Percentiles rank a stretch among this genome's conserved stretches.
phyloP scores from a whole-genome alignment of 2,888 invertebrate genomes.

The Oscheius sp. region DNA sequence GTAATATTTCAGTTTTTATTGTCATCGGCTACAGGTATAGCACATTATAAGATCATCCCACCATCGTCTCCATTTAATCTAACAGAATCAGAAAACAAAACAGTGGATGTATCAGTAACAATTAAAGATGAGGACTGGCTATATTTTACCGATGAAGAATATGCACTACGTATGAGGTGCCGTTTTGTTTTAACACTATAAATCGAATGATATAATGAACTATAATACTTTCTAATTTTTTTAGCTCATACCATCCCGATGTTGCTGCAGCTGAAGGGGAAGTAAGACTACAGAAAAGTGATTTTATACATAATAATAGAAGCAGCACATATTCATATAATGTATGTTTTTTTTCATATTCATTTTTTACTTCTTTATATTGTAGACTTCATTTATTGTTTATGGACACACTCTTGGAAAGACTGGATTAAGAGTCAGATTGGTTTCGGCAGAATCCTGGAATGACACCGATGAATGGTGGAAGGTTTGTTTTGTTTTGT shows the following conservation, averaged over 20 bases:
- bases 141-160: not conserved
- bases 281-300: not conserved
- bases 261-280: not conserved
- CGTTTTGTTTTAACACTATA: too few species aligned
- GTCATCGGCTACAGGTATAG: slow-evolving; percentile 21
- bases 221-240: not conserved
- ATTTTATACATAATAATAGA: not conserved
- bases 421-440: slow-evolving; percentile 50
- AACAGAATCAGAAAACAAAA: slow-evolving; percentile 21
- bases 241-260: slow-evolving; percentile 30
- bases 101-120: slow-evolving; percentile 4
- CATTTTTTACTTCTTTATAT: not conserved
- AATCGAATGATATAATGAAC: too few species aligned
- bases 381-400: slow-evolving; percentile 52
- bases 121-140: slow-evolving; percentile 6
- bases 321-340: slow-evolving; percentile 16
- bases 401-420: slow-evolving; percentile 59
- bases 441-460: slow-evolving; percentile 42
- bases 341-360: not conserved
- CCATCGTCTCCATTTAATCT: slow-evolving; percentile 19
- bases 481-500: slow-evolving; percentile 23
- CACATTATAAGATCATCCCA: slow-evolving; percentile 8
- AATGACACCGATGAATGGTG: slow-evolving; percentile 48
- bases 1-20: slow-evolving; percentile 8
- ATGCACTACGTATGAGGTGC: slow-evolving; percentile 1